A percentile compares a stretch with the other conserved stretches of the same genome.
Conservation (phyloP, 2,797 vertebrate genomes). For the Sarcophilus harrisii region DNA sequence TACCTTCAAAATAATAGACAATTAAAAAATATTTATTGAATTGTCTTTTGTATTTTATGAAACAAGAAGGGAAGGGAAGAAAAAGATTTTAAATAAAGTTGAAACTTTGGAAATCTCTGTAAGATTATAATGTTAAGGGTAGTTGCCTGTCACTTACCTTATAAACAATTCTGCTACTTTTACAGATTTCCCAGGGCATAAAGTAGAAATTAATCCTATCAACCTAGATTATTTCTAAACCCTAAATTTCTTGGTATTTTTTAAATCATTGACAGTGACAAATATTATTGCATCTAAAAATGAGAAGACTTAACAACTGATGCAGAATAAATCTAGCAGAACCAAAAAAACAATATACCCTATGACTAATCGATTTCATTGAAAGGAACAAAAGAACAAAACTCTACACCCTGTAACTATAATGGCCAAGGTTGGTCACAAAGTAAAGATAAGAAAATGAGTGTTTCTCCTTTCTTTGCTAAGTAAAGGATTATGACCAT, state of each 20-base stretch:
- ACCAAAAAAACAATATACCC: not conserved
- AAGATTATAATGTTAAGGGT: not conserved
- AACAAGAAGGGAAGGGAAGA: not conserved
- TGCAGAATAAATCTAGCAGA: not conserved
- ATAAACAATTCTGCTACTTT: not conserved
- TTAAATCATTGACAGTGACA: not conserved
- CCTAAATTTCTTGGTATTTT: not conserved
- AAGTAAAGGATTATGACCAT: not conserved
- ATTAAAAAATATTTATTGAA: not conserved
- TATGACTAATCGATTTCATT: not conserved
- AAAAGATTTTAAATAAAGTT: not conserved
- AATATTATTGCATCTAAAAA: not conserved
- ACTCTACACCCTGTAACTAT: not conserved
- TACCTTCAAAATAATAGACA: not conserved
- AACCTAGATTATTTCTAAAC: not conserved
- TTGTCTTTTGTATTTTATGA: not conserved
- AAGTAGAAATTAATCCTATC: not conserved
- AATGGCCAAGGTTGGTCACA: not conserved
- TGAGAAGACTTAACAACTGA: not conserved
- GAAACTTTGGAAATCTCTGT: not conserved
- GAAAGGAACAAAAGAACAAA: not conserved
- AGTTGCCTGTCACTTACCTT: not conserved
- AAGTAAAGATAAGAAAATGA: not conserved
- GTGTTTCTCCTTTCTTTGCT: not conserved
- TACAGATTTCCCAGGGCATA: not conserved